Base-by-base conservation (phyloP, 2,113 vertebrate genomes). In the Antennarius striatus region DNA sequence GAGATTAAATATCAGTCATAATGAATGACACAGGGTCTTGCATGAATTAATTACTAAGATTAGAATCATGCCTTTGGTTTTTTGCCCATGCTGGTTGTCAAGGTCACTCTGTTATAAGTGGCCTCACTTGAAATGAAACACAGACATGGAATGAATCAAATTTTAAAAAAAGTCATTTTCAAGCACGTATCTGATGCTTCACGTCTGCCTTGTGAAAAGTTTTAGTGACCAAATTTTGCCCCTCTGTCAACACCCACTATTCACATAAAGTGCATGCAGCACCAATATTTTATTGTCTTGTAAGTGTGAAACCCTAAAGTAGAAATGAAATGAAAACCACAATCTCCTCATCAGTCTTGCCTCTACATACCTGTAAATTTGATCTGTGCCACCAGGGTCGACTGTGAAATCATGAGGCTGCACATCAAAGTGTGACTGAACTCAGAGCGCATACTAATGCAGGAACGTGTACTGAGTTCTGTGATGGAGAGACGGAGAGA, bases 401-500 rank as follows among this genome's bases (percentile, higher is more conserved):
- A 91, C 86, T 90, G 88, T 92, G 91, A 93, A 93, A 92, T 92
- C 88, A 70, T 84, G 82, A 65, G 86, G 90, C 88, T 90, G 75
- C 90, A 91, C 91, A 91, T 92, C 91, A 92, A 89, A 89, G 91
- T 87, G 86, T 82, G 89, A 77, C 87, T 64, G 83, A 80, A 90
- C 87, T 83, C 79, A 22, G 57, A 57, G 64, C 75, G 91, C 89
- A 93, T 92, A 87, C 88, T 91, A 90, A 92, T 91, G 84, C 66
- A 28, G 49, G 55, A 62, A 69, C 43, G 50, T 56, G 69, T 67
- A 69, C 80, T 50, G 56, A 74, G 77, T 71, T 64, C 52, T 43
- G 14, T 60, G 60, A 71, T 51, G 43, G 54, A 60, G 59, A 56
- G 71, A 55, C 14, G 48, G 54, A 14, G 51, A 49, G 45, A 10